Evolutionary conservation across 2,113 vertebrate genomes (phyloP), one percentile per base, ranked within the genome.

Genomic region (Semnornis frantzii): DNA sequence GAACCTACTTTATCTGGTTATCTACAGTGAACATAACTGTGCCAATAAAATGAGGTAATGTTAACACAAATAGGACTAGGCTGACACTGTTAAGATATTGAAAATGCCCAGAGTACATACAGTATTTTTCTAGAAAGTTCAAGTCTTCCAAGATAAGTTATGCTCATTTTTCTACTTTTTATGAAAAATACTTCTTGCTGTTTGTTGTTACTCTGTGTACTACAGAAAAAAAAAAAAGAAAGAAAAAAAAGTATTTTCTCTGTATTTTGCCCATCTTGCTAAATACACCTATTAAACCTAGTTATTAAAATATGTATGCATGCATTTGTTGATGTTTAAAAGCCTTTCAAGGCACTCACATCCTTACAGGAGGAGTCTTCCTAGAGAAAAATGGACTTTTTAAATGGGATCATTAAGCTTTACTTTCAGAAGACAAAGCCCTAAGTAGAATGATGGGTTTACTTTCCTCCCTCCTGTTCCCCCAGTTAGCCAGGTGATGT

Each of bases 401-500:
- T 52, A 59, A 77, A 11, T 8, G 68, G 25, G 6, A 82, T 1
- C 31, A 50, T 63, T 90, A 62, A 46, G 37, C 4, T 66, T 85
- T 42, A 25, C 17, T 80, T 65, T 28, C 57, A 60, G n/a, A 87
- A 77, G 33, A 70, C 57, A 96, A 85, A 87, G 48, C 10, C 20
- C 7, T 31, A 33, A 81, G 25, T 30, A 50, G 27, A 31, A 46
- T 58, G 33, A 65, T 25, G 24, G 7, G 39, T 82, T 92, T 92
- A 34, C 59, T 76, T 89, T 87, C 25, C 57, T 73, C 55, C 34
- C 54, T 82, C 85, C 84, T 23, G 87, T 75, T 96, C 39, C 42
- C 16, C 25, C 83, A 55, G 48, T 80, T 54, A 59, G 59, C 15
- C 39, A 95, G 95, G 83, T 69, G 97, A 96, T 94, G 91, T 28